Conservation (phyloP, 2,797 vertebrate genomes). For the Pantherophis vulpinus region DNA sequence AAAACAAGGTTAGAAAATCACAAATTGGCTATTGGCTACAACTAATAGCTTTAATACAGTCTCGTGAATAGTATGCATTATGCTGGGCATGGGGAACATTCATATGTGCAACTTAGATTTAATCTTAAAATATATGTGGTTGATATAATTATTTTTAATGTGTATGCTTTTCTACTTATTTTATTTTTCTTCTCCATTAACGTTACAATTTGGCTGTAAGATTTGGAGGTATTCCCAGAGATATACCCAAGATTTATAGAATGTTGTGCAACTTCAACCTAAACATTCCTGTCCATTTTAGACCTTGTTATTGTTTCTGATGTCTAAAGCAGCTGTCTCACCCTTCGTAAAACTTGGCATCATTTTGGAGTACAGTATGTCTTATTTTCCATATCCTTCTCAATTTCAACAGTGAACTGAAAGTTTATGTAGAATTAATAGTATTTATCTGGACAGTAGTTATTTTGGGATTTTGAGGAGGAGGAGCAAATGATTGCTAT, state of each 20-base stretch:
- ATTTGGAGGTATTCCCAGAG: neutral
- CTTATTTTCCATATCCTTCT: neutral
- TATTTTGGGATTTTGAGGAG: neutral
- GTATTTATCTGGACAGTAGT: neutral
- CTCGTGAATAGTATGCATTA: neutral
- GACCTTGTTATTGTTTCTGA: neutral
- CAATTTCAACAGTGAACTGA: neutral
- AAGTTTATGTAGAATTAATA: neutral
- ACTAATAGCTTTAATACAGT: neutral
- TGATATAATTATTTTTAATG: neutral
- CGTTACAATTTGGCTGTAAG: neutral
- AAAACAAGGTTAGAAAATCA: neutral
- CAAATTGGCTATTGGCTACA: neutral
- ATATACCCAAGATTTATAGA: neutral
- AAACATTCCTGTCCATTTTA: neutral
- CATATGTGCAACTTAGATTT: neutral
- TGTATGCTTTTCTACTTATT: neutral
- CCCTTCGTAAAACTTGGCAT: neutral
- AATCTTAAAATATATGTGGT: neutral
- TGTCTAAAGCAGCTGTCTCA: neutral
- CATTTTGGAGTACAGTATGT: neutral
- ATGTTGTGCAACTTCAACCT: neutral
- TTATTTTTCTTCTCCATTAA: neutral
- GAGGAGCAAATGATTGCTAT: neutral
- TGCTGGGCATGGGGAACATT: neutral